phyloP scores from a whole-genome alignment of 2,888 invertebrate species.

The Coremacera marginata region DNA sequence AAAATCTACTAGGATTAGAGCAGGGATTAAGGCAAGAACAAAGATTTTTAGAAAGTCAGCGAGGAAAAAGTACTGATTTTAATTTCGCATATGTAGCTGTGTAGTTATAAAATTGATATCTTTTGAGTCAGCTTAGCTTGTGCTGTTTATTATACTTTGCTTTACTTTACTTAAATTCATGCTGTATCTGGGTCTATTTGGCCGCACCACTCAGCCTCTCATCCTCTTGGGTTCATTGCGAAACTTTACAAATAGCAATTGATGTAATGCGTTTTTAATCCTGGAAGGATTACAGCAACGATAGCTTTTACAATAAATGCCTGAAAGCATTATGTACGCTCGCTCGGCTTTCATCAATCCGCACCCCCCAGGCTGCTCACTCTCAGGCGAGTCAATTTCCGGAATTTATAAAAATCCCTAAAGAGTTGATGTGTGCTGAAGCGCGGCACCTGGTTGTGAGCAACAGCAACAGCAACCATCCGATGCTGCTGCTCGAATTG shows the following conservation, averaged over 20 bases:
- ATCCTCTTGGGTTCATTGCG: neutral
- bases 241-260: slow-evolving; percentile 19
- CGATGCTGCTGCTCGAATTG: slow-evolving; percentile 3
- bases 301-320: slow-evolving; percentile 15
- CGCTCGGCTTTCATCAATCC: neutral
- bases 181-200: neutral
- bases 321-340: slow-evolving; percentile 2
- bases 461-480: neutral
- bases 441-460: slow-evolving; percentile 8
- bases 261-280: slow-evolving; percentile 30
- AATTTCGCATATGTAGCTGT: neutral
- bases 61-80: neutral
- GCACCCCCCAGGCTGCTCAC: neutral
- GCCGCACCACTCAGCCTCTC: neutral
- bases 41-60: slow-evolving; percentile 3
- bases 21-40: slow-evolving; percentile 34
- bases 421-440: slow-evolving; percentile 21
- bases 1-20: slow-evolving; percentile 47
- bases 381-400: slow-evolving; percentile 44
- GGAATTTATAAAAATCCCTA: slow-evolving; percentile 46
- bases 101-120: neutral
- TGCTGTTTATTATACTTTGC: neutral
- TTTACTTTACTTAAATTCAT: neutral
- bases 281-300: slow-evolving; percentile 7
- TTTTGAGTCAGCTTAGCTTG: neutral